Evolutionary conservation across 2,113 vertebrate genomes (phyloP), one percentile per base, ranked within the genome.

Genomic region (Eubucco bourcierii): DNA sequence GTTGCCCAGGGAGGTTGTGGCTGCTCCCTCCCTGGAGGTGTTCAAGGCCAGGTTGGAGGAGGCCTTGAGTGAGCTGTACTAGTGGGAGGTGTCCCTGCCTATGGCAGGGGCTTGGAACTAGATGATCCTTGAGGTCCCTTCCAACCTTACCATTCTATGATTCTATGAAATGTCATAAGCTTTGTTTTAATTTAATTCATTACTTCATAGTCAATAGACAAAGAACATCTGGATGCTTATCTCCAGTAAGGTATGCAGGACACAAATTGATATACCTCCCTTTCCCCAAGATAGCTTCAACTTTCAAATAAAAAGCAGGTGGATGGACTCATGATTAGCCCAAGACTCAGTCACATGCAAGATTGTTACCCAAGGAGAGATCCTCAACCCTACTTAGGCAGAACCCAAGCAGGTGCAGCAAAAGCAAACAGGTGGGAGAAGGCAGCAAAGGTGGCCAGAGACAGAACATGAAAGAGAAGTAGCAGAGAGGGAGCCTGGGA

Each of bases 371-470:
- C 53, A 70, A 58, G 25, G 33, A 64, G 17, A 81, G 14, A 46
- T n/a, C 19, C 44, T 28, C 27, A 70, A 4, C 17, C 12, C 14
- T 6, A 6, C 27, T n/a, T 52, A 11, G 34, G 55, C 29, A 37
- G 33, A 74, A 37, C 15, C 31, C 3, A 16, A 58, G 34, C 15
- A 46, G 1, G 9, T n/a, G 6, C 24, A 86, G 73, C n/a, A 41
- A 80, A 75, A 41, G 73, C 44, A 50, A 58, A 3, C 2, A 1
- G 3, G 3, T 0, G 0, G 14, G 16, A 21, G n/a, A 58, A 84
- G 28, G 56, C 31, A 80, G 39, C 52, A 84, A 58, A 79, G 33
- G n/a, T 1, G 2, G n/a, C 7, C 3, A 1, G 31, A 55, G 46
- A 39, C 34, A 76, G n/a, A 17, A 53, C 28, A 20, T 24, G 25